Evolutionary conservation across 2,113 vertebrate species (phyloP).

Genomic region (Melospiza georgiana): DNA sequence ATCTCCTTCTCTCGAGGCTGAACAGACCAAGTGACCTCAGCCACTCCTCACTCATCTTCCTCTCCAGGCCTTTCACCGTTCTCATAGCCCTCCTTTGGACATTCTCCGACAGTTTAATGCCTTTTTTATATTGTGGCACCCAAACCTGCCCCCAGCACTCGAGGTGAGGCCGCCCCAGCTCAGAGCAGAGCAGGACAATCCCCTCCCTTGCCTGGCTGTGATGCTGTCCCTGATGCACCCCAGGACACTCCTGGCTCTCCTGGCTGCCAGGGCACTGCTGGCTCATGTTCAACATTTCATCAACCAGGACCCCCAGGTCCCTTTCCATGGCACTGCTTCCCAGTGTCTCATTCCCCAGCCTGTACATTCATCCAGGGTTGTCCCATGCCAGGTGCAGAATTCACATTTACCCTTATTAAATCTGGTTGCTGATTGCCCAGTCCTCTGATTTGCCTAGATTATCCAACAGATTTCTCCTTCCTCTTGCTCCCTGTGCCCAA

Average conservation of each 20-base stretch:
- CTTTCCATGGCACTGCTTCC: accelerated
- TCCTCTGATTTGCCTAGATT: neutral
- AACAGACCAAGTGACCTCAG: neutral
- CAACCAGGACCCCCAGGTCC: accelerated
- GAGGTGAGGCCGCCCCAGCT: accelerated
- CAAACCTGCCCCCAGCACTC: accelerated
- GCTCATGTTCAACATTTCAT: accelerated
- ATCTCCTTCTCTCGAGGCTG: neutral
- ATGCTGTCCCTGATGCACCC: neutral
- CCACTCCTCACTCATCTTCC: accelerated
- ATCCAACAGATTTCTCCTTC: neutral
- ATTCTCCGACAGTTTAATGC: accelerated
- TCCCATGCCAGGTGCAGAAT: neutral
- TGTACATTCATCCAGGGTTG: neutral
- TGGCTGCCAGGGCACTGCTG: neutral
- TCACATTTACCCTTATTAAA: neutral
- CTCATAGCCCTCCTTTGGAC: accelerated
- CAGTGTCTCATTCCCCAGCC: neutral
- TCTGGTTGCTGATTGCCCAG: neutral
- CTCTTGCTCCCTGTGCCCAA: neutral
- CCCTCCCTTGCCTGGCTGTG: accelerated
- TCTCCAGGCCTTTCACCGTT: neutral
- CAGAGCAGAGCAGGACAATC: neutral
- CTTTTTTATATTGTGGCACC: neutral
- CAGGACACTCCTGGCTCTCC: accelerated